Evolutionary conservation across 2,797 vertebrate genomes (phyloP).

Genomic region (Muraenolepis orangiensis): DNA sequence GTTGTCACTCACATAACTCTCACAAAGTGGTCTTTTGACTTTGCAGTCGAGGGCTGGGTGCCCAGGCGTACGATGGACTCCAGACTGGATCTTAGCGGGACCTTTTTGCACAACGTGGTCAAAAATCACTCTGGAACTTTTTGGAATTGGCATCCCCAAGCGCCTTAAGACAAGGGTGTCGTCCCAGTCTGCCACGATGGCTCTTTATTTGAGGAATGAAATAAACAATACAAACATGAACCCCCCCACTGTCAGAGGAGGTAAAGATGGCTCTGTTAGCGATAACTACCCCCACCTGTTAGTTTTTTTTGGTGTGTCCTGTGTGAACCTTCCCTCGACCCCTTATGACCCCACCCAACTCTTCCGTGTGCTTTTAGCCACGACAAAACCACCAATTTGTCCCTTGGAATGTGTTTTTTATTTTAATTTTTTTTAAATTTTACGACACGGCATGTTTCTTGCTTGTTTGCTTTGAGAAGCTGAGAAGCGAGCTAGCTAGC

Average conservation of each 20-base stretch:
- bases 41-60: not conserved
- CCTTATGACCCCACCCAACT: not conserved
- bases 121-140: not conserved
- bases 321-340: not conserved
- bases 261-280: not conserved
- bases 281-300: not conserved
- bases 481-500: no score
- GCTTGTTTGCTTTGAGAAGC: conserved; percentile 21
- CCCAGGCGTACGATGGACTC: not conserved
- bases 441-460: not conserved
- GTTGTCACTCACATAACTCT: not conserved
- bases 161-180: not conserved
- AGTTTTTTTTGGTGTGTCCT: not conserved
- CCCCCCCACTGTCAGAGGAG: not conserved
- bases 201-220: not conserved
- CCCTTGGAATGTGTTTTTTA: not conserved
- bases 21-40: not conserved
- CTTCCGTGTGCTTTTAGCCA: not conserved
- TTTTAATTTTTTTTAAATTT: no score
- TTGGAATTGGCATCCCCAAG: not conserved
- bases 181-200: not conserved
- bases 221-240: not conserved
- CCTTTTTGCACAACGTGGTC: not conserved
- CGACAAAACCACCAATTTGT: not conserved
- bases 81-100: not conserved